Evolutionary conservation across 1,140 invertebrate genomes (phyloP), one percentile per base, ranked within the genome.

Genomic region (Antheraea mylitta): DNA sequence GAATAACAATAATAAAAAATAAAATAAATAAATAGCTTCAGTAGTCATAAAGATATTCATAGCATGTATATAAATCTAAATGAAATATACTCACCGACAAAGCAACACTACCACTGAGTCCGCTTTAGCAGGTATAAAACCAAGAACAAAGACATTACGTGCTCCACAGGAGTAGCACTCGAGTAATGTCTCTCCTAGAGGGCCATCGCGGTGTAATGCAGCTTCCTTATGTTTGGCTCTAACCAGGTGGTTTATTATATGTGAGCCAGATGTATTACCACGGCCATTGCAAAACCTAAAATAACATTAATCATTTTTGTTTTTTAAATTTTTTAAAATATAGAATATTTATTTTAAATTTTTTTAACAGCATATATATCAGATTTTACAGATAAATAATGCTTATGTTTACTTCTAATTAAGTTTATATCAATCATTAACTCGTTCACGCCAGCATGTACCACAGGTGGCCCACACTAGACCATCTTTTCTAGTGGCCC

Each of bases 81-180:
- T 58, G 58, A 48, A 58, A 65, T 67, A 19, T n/a, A 76, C 84
- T 84, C 80, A 94, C 90, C 99, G 95, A 85, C 99, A 99, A 0
- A 99, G 93, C 61, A 99, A 91, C 0, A 99, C 98, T n/a, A 99
- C 99, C 58, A 99, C 98, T 1, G 98, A 99, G 91, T 99, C 99
- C 9, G 99, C 98, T 93, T 99, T 99, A 11, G 99, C 99, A 5
- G 99, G 99, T 81, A 99, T 99, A 87, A 99, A 99, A 64, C 99
- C 99, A 61, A 99, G 93, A 30, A 99, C 96, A 93, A 99, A 99
- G 0, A 99, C 98, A 93, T 99, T 99, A 62, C 98, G 94, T 59
- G 98, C 98, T 30, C 98, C 99, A 94, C 99, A 99, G 16, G 98
- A 98, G 90, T 99, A 99, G 89, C 99, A 99, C 91, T 99, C 99